These are phyloP conservation scores for Metallyticus violacea DNA, from an alignment of 2,888 invertebrate species.

Conservation along the genomic window DNA sequence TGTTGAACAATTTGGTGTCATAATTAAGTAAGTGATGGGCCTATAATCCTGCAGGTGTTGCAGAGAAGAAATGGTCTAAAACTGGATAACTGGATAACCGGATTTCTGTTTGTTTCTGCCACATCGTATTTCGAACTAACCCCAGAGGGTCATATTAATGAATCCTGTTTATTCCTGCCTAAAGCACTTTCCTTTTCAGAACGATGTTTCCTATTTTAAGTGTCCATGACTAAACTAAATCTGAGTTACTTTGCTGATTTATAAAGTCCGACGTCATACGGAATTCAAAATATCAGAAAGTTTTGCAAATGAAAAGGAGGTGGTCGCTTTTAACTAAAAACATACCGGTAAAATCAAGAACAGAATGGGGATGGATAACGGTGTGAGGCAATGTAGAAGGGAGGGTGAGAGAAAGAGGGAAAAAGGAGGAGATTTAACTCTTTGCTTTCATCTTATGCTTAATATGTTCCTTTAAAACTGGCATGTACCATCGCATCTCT, in stretches of 20 bases:
- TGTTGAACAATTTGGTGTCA: too few relatives aligned
- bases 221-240: neutral
- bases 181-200: neutral
- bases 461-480: constrained; percentile 15
- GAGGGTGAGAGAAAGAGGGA: neutral
- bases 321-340: neutral
- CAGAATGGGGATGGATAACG: neutral
- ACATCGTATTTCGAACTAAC: too few relatives aligned
- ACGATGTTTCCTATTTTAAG: neutral
- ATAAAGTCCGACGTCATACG: neutral
- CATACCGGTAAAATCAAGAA: neutral
- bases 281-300: neutral
- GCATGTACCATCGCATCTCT: neutral
- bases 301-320: neutral
- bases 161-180: neutral
- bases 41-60: too few relatives aligned
- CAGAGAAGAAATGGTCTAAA: too few relatives aligned
- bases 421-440: constrained; percentile 8
- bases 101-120: too few relatives aligned
- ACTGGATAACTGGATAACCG: too few relatives aligned
- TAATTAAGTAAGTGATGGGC: too few relatives aligned
- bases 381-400: too few relatives aligned
- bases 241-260: neutral
- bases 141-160: neutral
- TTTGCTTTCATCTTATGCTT: constrained; percentile 16